Base-by-base conservation (phyloP, 2,888 invertebrate species). In the Scaptomyza caliginosa region DNA sequence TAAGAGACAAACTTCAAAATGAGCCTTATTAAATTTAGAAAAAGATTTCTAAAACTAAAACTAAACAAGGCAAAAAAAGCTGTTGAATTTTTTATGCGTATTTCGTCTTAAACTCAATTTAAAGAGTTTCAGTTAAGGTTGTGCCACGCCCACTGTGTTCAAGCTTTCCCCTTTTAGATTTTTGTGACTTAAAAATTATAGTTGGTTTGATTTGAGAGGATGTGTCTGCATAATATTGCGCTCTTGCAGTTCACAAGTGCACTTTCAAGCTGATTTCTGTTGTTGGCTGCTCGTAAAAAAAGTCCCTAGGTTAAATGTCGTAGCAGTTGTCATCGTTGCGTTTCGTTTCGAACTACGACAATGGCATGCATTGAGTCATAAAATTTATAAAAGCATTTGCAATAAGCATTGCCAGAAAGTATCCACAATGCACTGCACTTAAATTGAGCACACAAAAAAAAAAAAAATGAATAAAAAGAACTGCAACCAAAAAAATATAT, bases 311-410 rank as follows among this genome's bases (percentile, higher is more conserved):
- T 81, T 81, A 81, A 82, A 82, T 66, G 82, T 74, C 58, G 67
- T 40, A 30, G 42, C 21, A 8, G 34, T 55, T 55, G 55, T 43
- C 51, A 36, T 49, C 58, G 49, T 57, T 17, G 8, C 52, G 54
- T 40, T 46, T 8, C 36, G 50, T 36, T 38, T 36, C 77, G 56
- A 42, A 39, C 48, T 30, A 50, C 67, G 50, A 78, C 80, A 83
- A 83, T 76, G 45, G 59, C 62, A 67, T 63, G 63, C 67, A 78
- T 81, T 78, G 80, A 81, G 83, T 74, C 80, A 76, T 81, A 83
- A 80, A 81, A 83, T 80, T 78, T 80, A 83, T 76, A 80, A 83
- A 80, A 83, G 74, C 74, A 82, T 77, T 77, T 76, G 73, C 77
- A 70, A 77, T 77, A 65, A 74, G 74, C 74, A 74, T 67, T 58